Percentiles rank a stretch among this genome's conserved stretches.
Evolutionary conservation across 2,888 invertebrate species (phyloP).

Genomic region (Tribolium freemani): DNA sequence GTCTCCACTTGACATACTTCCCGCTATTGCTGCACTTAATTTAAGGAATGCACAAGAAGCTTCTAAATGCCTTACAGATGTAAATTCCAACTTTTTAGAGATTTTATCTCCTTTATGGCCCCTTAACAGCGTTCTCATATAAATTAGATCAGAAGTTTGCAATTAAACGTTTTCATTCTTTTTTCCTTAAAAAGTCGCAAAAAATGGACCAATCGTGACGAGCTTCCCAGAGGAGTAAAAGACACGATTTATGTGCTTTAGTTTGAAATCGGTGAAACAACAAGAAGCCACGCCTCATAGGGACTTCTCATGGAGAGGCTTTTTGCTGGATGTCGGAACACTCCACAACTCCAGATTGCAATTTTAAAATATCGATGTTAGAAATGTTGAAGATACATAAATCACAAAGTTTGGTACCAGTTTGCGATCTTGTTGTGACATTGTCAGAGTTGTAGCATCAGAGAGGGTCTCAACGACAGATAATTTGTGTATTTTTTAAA

Average conservation of each 20-base stretch:
- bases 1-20: constrained; percentile 25
- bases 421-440: constrained; percentile 3
- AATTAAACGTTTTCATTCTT: background rate
- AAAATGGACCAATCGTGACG: constrained; percentile 24
- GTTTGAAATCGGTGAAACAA: constrained; percentile 31
- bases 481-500: background rate
- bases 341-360: constrained; percentile 17
- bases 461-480: background rate
- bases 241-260: constrained; percentile 27
- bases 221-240: background rate
- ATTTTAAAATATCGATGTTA: constrained; percentile 19
- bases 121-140: constrained; percentile 46
- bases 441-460: background rate
- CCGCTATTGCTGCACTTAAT: constrained; percentile 29
- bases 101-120: constrained; percentile 50
- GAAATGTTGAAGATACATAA: constrained; percentile 11
- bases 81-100: constrained; percentile 41
- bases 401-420: constrained; percentile 19
- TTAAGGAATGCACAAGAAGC: constrained; percentile 19
- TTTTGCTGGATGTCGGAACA: constrained; percentile 6
- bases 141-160: constrained; percentile 38
- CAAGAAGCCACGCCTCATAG: constrained; percentile 26
- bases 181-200: background rate
- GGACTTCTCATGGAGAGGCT: constrained; percentile 8
- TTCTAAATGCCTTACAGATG: constrained; percentile 47